Percentiles rank a stretch among this genome's conserved stretches.
phyloP scores from a whole-genome alignment of 2,888 invertebrate species.

The Helobdella robusta region DNA sequence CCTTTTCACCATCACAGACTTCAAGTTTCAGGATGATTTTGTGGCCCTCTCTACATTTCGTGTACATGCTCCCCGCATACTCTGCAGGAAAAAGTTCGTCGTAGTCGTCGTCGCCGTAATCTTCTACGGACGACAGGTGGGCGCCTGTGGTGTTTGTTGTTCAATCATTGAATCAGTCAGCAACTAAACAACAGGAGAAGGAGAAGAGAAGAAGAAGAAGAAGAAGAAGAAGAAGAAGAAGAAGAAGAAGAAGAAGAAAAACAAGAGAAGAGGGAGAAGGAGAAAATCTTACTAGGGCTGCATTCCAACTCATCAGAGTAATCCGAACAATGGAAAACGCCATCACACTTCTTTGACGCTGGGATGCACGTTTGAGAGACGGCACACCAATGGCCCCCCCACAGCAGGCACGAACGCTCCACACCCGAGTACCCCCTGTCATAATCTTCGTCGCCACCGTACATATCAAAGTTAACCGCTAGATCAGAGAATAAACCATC shows the following conservation, averaged over 20 bases:
- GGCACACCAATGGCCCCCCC: no score
- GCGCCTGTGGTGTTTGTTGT: no score
- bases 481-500: not conserved
- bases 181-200: constrained; percentile 3
- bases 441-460: no score
- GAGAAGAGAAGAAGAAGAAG: constrained; percentile 3
- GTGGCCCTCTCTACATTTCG: no score
- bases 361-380: constrained; percentile 68
- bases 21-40: no score
- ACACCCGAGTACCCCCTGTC: no score
- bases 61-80: no score
- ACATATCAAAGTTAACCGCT: not conserved
- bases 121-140: no score
- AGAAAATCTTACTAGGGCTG: not conserved
- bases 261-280: not conserved
- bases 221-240: not conserved
- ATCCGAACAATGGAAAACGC: constrained; percentile 69
- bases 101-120: no score
- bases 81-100: no score
- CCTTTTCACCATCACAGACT: constrained; percentile 53
- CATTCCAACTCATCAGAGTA: constrained; percentile 54
- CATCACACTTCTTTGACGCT: constrained; percentile 66
- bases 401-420: no score
- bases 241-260: not conserved
- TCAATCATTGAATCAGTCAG: not conserved